Base-by-base conservation (phyloP, 2,113 vertebrate species). In the Sprattus sprattus region DNA sequence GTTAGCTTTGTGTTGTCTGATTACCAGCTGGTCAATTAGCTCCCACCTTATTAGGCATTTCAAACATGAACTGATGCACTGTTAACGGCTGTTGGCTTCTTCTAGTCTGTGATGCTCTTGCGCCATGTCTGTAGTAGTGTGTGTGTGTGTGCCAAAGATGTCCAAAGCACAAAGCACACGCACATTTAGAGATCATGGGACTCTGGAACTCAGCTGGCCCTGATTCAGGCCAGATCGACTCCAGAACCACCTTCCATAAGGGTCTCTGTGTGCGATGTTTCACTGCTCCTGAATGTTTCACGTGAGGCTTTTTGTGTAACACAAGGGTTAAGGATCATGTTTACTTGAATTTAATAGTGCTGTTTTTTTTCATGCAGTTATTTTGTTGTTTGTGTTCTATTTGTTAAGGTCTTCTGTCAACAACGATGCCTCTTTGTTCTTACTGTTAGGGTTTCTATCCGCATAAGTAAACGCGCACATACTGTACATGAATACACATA, bases 401-500 rank as follows among this genome's bases (percentile, higher is more conserved):
- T 22, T 64, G n/a, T 64, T 64, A 5, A 25, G 9, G 20, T 10
- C 20, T 25, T 64, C 22, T 64, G 22, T 64, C 57, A n/a, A 18
- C 4, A 57, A 16, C 52, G 18, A 57, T 5, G 52, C 52, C 52
- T 57, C 22, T 4, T 22, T 64, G 20, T n/a, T 22, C 57, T n/a
- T 64, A 64, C 9, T n/a, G 6, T 64, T 22, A 22, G 4, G n/a
- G 57, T 64, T 64, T 64, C 57, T 64, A 64, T 25, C n/a, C 57
- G n/a, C 20, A 6, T n/a, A 64, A 1, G 20, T 64, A n/a, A 25
- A 71, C 8, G 81, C 87, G 84, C 82, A 64, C 22, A 54, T 93
- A 93, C 91, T 94, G 92, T 95, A 94, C 92, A 93, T 94, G 93
- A 93, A 86, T 84, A 85, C 90, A 93, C 91, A 57, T 88, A 92